Evolutionary conservation across 2,888 invertebrate genomes (phyloP).

Genomic region (Acronicta leporina): DNA sequence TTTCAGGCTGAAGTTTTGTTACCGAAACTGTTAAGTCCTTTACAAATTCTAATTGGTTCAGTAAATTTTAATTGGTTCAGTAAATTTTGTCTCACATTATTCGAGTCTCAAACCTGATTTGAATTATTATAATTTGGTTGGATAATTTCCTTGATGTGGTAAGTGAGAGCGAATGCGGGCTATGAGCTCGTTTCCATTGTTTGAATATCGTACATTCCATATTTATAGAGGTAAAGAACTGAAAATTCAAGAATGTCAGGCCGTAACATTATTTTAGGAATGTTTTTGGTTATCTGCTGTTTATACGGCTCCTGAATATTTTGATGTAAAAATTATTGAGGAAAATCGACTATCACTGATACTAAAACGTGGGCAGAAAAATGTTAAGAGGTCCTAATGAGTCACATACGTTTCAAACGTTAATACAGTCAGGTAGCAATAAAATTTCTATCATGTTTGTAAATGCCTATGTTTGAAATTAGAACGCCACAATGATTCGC

Average conservation of each 20-base stretch:
- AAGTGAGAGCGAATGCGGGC: constrained; percentile 40
- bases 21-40: not conserved
- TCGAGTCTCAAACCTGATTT: constrained; percentile 8
- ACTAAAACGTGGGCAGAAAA: not conserved
- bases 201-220: constrained; percentile 43
- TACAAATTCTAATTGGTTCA: constrained; percentile 18
- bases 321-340: constrained; percentile 1
- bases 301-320: constrained; percentile 10
- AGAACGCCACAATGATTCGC: no score
- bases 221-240: constrained; percentile 51
- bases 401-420: no score
- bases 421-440: no score
- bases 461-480: no score
- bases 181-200: constrained; percentile 37
- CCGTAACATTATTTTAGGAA: constrained; percentile 8
- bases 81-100: constrained; percentile 19
- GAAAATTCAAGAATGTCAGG: constrained; percentile 14
- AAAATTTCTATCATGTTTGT: no score
- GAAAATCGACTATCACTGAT: not conserved
- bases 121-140: constrained; percentile 28
- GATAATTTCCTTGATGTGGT: constrained; percentile 41
- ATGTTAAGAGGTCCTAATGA: no score
- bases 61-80: constrained; percentile 13
- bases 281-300: constrained; percentile 6
- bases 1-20: not conserved